phyloP scores from a whole-genome alignment of 92 coral and sea anemone species.

The Micromussa lordhowensis region DNA sequence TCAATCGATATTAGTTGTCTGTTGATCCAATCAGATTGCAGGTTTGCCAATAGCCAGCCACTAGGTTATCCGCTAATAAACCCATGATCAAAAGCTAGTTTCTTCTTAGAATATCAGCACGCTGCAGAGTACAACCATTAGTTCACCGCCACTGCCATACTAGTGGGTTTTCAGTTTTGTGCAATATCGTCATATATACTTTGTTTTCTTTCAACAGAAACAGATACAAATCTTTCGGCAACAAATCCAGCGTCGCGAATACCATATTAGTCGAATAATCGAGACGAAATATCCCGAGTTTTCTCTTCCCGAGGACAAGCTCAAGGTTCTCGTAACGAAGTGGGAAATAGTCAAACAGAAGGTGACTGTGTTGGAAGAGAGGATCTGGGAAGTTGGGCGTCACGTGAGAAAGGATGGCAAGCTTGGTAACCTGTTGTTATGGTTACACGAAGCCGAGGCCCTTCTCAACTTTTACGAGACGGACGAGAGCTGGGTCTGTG shows the following conservation, averaged over 20 bases:
- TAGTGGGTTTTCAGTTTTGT: too few species aligned
- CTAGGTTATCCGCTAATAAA: too few species aligned
- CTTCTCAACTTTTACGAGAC: conserved; percentile 82
- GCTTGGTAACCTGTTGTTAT: conserved; percentile 81
- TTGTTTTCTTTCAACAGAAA: conserved; percentile 38
- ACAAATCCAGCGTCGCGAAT: conserved; percentile 79
- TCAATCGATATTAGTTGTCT: too few species aligned
- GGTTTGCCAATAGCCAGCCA: too few species aligned
- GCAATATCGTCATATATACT: too few species aligned
- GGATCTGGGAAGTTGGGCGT: conserved; percentile 76
- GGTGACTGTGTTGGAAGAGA: conserved; percentile 90
- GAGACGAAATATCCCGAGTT: conserved; percentile 70
- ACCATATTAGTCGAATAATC: conserved; percentile 71
- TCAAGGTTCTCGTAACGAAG: conserved; percentile 81
- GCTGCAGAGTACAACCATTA: too few species aligned
- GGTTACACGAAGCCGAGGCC: conserved; percentile 97
- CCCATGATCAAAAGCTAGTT: too few species aligned
- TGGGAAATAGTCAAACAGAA: conserved; percentile 94
- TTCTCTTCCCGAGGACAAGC: conserved; percentile 82
- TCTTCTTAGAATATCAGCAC: too few species aligned
- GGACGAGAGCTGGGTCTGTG: conserved; percentile 62
- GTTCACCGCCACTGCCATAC: too few species aligned
- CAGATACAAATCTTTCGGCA: conserved; percentile 83
- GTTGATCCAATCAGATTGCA: too few species aligned
- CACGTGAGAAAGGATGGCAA: conserved; percentile 67